phyloP scores from a whole-genome alignment of 2,113 vertebrate genomes.

The Eulemur macaco region DNA sequence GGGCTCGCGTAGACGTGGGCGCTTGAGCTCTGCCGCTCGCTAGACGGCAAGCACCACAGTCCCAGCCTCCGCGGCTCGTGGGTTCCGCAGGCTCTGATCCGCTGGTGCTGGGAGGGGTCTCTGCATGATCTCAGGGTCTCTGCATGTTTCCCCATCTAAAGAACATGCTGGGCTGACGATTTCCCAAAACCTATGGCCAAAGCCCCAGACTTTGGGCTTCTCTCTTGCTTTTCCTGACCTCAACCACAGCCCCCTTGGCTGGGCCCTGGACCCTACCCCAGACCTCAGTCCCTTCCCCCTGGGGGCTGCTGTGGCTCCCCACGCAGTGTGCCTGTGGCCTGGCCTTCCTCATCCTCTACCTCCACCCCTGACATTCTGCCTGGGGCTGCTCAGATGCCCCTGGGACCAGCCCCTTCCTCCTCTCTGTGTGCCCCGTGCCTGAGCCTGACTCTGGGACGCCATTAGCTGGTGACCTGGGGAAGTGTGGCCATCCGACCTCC shows the following conservation, averaged over 20 bases:
- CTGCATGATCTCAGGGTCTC: background rate
- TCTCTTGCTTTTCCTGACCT: background rate
- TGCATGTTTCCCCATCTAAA: background rate
- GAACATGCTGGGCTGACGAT: accelerated
- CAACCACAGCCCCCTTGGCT: no score
- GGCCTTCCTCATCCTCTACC: background rate
- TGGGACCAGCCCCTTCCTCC: background rate
- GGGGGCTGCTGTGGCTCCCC: accelerated
- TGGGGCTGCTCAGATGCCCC: background rate
- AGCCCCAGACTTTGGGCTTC: background rate
- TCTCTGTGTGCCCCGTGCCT: background rate
- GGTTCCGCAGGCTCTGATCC: no score
- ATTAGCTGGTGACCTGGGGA: background rate
- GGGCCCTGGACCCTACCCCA: no score
- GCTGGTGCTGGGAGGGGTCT: background rate
- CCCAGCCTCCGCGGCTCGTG: no score
- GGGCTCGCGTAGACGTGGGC: background rate
- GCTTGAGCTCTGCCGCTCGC: background rate
- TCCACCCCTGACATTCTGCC: background rate
- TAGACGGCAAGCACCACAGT: background rate
- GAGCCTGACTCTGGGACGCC: no score
- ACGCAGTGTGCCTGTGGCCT: background rate
- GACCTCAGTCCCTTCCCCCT: background rate
- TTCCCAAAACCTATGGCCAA: background rate
- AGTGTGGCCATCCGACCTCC: background rate